Evolutionary conservation across 2,888 invertebrate genomes (phyloP).

Genomic region (Biston stratarius): DNA sequence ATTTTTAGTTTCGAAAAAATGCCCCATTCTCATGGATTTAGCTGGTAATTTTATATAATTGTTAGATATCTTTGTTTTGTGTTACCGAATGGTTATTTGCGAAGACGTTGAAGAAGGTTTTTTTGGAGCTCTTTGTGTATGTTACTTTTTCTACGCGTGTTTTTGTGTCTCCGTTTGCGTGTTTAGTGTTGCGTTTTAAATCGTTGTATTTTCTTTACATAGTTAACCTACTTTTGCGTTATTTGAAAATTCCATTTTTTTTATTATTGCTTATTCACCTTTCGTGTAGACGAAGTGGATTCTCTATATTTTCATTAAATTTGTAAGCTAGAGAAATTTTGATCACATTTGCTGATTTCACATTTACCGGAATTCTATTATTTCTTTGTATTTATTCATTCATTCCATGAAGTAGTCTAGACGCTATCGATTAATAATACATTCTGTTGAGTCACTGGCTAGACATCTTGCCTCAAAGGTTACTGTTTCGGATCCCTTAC

Average conservation of each 20-base stretch:
- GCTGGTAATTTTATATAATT: constrained; percentile 58
- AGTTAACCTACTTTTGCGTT: too few relatives aligned
- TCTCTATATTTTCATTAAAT: not conserved
- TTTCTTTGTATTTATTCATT: constrained; percentile 6
- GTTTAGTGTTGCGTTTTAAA: too few relatives aligned
- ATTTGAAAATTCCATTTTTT: too few relatives aligned
- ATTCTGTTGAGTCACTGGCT: constrained; percentile 30
- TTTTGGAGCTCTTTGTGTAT: not conserved
- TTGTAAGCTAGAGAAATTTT: not conserved
- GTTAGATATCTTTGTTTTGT: constrained; percentile 48
- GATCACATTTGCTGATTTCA: not conserved
- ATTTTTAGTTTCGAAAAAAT: constrained; percentile 55
- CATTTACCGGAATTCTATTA: not conserved
- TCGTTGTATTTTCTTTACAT: too few relatives aligned
- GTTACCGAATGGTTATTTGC: constrained; percentile 42
- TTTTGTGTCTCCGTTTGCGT: too few relatives aligned
- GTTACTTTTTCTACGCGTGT: too few relatives aligned
- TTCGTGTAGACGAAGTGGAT: not conserved
- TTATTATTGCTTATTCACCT: not conserved
- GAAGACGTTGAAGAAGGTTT: constrained; percentile 8
- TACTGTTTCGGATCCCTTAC: constrained; percentile 11
- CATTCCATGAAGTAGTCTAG: constrained; percentile 28
- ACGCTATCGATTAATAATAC: constrained; percentile 33
- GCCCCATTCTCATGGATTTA: constrained; percentile 54
- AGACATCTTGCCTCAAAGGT: constrained; percentile 25